A percentile compares a stretch with the other conserved stretches of the same genome.
Evolutionary conservation across 2,797 vertebrate species (phyloP).

Genomic region (Garrulus glandarius): DNA sequence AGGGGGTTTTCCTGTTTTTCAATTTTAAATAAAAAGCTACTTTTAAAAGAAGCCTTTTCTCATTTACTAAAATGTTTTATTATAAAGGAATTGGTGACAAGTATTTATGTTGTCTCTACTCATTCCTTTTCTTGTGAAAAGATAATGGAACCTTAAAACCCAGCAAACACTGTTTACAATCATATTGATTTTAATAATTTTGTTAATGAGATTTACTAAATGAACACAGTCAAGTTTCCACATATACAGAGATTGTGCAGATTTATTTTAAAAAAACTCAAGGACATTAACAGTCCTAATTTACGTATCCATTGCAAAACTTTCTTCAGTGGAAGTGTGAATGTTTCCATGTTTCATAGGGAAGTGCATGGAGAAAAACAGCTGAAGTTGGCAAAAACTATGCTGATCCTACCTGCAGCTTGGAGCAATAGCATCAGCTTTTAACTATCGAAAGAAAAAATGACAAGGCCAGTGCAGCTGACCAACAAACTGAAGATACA

Average conservation of each 20-base stretch:
- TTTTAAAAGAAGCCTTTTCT: not conserved
- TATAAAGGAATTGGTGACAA: not conserved
- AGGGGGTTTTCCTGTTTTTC: rapidly evolving
- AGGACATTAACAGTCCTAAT: not conserved
- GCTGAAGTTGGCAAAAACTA: not conserved
- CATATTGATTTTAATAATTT: not conserved
- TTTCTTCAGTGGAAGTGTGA: not conserved
- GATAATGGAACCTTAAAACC: not conserved
- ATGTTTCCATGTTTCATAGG: not conserved
- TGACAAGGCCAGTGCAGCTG: not conserved
- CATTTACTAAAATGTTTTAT: not conserved
- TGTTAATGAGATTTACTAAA: not conserved
- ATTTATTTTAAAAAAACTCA: not conserved
- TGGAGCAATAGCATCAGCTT: not conserved
- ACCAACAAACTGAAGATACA: not conserved
- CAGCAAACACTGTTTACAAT: not conserved
- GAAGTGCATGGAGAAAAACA: not conserved
- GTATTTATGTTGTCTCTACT: not conserved
- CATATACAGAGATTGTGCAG: not conserved
- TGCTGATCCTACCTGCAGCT: not conserved
- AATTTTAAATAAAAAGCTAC: not conserved
- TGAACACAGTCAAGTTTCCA: not conserved
- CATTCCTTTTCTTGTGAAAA: not conserved
- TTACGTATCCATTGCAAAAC: not conserved
- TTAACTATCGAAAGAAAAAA: not conserved